Conservation (phyloP, 2,888 invertebrate species). For the Hemaris fuciformis region DNA sequence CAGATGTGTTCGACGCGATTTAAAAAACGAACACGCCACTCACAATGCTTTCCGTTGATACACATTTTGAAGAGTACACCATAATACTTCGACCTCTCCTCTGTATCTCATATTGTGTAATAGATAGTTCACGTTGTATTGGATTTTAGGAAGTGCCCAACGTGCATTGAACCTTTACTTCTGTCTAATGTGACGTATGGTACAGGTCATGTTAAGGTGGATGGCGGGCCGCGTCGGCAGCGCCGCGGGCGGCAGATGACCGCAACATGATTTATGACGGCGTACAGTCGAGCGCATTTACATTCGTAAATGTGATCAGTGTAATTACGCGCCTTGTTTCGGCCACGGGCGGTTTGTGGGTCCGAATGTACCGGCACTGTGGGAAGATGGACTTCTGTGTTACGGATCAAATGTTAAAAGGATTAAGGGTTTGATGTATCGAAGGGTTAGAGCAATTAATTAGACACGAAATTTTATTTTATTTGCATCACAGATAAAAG, state of each 20-base stretch:
- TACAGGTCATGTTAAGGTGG: constrained; percentile 27
- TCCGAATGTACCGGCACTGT: constrained; percentile 22
- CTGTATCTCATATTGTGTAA: background rate
- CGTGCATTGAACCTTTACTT: constrained; percentile 24
- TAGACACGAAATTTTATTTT: too few relatives aligned
- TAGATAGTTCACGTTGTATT: constrained; percentile 25
- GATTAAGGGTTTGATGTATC: background rate
- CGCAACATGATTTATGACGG: constrained; percentile 73
- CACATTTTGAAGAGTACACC: constrained; percentile 46
- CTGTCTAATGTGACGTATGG: constrained; percentile 12
- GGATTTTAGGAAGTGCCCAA: constrained; percentile 27
- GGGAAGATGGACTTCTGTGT: constrained; percentile 52
- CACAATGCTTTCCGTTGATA: constrained; percentile 61
- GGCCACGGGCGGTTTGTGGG: constrained; percentile 55
- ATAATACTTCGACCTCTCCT: constrained; percentile 26
- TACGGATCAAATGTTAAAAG: constrained; percentile 34
- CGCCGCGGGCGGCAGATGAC: constrained; percentile 79
- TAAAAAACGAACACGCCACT: constrained; percentile 66
- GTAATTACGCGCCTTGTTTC: constrained; percentile 72
- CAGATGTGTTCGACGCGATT: constrained; percentile 66
- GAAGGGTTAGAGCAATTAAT: background rate
- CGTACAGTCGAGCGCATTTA: constrained; percentile 61
- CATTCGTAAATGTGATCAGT: constrained; percentile 75
- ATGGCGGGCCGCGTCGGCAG: constrained; percentile 49
- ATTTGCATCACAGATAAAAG: too few relatives aligned